phyloP scores from a whole-genome alignment of 2,888 invertebrate species.

The Frankliniella fusca region DNA sequence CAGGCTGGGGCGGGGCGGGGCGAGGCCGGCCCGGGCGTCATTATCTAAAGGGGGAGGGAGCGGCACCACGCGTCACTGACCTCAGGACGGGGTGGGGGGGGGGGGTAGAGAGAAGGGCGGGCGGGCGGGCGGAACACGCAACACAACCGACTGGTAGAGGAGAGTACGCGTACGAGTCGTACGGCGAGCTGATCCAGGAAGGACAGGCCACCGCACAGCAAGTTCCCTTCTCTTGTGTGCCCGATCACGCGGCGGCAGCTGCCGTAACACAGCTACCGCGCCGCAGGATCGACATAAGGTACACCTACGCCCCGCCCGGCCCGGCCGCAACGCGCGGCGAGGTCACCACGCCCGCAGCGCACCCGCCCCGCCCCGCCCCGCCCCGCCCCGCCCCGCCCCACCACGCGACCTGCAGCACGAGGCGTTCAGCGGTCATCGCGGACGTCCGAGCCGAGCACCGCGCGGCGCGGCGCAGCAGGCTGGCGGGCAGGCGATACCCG shows the following conservation, averaged over 20 bases:
- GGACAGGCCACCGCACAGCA: no score
- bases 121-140: no score
- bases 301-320: not conserved
- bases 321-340: not conserved
- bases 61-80: no score
- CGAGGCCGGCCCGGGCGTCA: no score
- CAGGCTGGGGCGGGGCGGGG: not conserved
- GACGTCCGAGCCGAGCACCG: slow-evolving; percentile 3
- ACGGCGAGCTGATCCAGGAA: no score
- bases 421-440: slow-evolving; percentile 17
- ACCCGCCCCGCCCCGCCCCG: not conserved
- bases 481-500: slow-evolving; percentile 2
- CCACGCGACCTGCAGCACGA: slow-evolving; percentile 23
- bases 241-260: not conserved
- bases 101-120: no score
- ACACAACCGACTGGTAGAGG: no score
- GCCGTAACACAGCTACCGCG: not conserved
- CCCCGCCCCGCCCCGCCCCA: not conserved
- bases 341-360: not conserved
- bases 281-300: not conserved
- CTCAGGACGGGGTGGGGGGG: no score
- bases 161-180: no score
- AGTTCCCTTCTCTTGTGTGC: no score
- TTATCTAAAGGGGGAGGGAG: no score
- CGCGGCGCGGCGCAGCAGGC: not conserved